These are phyloP conservation scores for Drosophila kepulauana DNA, from an alignment of 1,140 invertebrate species.

Conservation along the genomic window DNA sequence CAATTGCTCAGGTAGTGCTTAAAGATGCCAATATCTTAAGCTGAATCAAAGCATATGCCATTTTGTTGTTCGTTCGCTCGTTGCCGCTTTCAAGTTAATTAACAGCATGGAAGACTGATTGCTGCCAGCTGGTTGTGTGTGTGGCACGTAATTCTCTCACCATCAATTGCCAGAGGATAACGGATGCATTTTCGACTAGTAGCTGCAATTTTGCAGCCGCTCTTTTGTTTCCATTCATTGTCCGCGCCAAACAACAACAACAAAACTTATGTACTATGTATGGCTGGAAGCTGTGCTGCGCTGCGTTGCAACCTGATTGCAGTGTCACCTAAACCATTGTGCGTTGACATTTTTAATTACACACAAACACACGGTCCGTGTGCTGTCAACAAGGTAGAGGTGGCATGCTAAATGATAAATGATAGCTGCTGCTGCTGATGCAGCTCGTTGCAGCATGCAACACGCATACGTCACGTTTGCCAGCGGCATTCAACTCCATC, in stretches of 20 bases:
- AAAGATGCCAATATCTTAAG: slow-evolving; percentile 23
- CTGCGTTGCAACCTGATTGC: slow-evolving; percentile 60
- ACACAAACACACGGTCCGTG: slow-evolving; percentile 45
- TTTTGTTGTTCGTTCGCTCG: not conserved
- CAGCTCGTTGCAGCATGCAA: slow-evolving; percentile 39
- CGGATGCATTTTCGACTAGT: not conserved
- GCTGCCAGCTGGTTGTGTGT: not conserved
- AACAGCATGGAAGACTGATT: slow-evolving; percentile 24
- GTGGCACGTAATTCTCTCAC: not conserved
- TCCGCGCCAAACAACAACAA: not conserved
- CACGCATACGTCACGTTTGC: slow-evolving; percentile 45
- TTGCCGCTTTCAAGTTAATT: slow-evolving; percentile 45
- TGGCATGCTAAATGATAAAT: slow-evolving; percentile 73
- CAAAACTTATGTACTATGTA: slow-evolving; percentile 12
- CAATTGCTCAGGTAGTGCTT: slow-evolving; percentile 13
- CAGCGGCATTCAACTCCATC: slow-evolving; percentile 34
- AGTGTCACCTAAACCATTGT: slow-evolving; percentile 70
- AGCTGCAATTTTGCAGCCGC: not conserved
- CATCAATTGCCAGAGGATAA: slow-evolving; percentile 34
- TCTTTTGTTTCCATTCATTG: slow-evolving; percentile 22
- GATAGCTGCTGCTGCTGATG: slow-evolving; percentile 44
- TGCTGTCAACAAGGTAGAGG: slow-evolving; percentile 21
- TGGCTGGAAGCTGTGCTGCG: slow-evolving; percentile 12
- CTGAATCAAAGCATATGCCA: slow-evolving; percentile 19
- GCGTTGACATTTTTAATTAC: slow-evolving; percentile 82